Evolutionary conservation across 1,140 invertebrate species (phyloP).

Genomic region (Hirudo medicinalis): DNA sequence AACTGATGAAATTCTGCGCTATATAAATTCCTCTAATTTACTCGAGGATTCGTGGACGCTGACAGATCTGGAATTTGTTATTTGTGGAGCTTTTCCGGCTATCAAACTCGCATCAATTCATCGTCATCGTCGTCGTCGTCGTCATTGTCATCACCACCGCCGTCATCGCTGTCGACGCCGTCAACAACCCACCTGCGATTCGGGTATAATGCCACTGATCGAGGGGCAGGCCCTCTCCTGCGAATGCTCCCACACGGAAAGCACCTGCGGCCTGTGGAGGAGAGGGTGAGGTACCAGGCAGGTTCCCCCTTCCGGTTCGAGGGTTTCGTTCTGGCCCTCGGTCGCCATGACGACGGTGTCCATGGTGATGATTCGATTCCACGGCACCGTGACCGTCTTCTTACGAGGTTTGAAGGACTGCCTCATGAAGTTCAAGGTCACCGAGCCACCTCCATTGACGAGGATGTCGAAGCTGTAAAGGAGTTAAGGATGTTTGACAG

Average conservation of each 20-base stretch:
- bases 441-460: conserved; percentile 89
- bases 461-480: conserved; percentile 80
- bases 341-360: conserved; percentile 51
- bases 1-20: no score
- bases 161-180: no score
- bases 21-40: no score
- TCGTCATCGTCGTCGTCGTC: no score
- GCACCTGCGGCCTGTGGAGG: conserved; percentile 77
- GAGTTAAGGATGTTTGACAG: no score
- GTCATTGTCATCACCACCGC: no score
- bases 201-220: conserved; percentile 68
- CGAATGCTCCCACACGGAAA: conserved; percentile 82
- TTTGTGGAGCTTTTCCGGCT: no score
- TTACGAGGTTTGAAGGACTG: conserved; percentile 75
- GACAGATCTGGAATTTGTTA: no score
- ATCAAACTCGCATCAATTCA: no score
- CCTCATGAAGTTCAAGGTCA: conserved; percentile 81
- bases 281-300: conserved; percentile 73
- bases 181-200: conserved; percentile 58
- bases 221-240: conserved; percentile 89
- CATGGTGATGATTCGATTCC: conserved; percentile 69
- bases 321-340: conserved; percentile 40
- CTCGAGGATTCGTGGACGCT: no score
- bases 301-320: conserved; percentile 27
- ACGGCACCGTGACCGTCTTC: conserved; percentile 83